Evolutionary conservation across 2,888 invertebrate species (phyloP).

Genomic region (Leptura quadrifasciata): DNA sequence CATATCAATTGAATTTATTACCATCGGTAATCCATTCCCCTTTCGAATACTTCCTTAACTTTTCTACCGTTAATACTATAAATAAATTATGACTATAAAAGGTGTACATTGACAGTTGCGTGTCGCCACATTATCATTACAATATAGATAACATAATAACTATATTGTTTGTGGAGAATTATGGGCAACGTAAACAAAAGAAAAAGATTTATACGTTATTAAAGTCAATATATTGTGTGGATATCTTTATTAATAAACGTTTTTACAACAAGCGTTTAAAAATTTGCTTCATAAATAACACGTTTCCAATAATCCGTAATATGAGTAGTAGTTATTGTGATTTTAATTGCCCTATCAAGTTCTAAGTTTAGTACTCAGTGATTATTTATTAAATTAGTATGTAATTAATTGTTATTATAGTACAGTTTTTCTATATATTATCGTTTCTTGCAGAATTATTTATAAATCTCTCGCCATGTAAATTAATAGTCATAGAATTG

Average conservation of each 20-base stretch:
- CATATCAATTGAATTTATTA: too few species aligned
- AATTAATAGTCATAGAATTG: too few species aligned
- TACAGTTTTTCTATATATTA: not conserved
- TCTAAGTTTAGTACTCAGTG: not conserved
- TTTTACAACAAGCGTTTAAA: not conserved
- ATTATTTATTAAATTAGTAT: not conserved
- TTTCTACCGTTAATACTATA: not conserved
- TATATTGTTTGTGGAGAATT: not conserved
- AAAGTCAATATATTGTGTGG: not conserved
- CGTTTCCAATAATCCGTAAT: not conserved
- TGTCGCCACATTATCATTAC: not conserved
- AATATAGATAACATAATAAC: not conserved
- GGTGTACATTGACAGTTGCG: not conserved
- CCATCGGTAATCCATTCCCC: too few species aligned
- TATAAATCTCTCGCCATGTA: too few species aligned
- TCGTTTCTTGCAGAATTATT: not conserved
- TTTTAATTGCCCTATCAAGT: not conserved
- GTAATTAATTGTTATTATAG: not conserved
- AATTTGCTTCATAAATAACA: conserved; percentile 7
- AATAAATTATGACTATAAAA: conserved; percentile 1
- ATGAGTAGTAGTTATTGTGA: conserved; percentile 2
- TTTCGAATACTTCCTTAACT: not conserved
- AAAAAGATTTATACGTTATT: not conserved
- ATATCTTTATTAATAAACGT: conserved; percentile 3
- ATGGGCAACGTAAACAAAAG: not conserved